These are phyloP conservation scores for Pachyuromys duprasi DNA, from an alignment of 2,797 vertebrate genomes.

Conservation along the genomic window DNA sequence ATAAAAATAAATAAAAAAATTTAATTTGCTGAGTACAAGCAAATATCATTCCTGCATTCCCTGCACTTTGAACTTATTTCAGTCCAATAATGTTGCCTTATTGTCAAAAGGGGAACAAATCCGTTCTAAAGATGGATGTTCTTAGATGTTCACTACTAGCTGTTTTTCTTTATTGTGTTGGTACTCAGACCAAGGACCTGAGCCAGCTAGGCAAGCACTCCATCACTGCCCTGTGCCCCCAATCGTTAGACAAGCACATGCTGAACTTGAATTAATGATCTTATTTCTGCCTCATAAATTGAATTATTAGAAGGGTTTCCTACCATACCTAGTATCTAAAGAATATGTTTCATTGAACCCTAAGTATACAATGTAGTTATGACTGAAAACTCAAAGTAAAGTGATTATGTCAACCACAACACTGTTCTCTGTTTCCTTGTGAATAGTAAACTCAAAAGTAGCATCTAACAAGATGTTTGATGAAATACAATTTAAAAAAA, in stretches of 20 bases:
- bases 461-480: neutral
- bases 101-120: slow-evolving; percentile 4
- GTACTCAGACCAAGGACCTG: neutral
- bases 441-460: neutral
- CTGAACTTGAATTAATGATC: neutral
- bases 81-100: neutral
- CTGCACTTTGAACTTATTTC: neutral
- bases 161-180: neutral
- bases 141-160: neutral
- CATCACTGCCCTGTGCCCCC: neutral
- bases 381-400: neutral
- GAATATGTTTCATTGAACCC: neutral
- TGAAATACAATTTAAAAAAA: neutral
- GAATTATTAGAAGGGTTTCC: neutral
- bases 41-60: neutral
- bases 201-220: neutral
- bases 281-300: neutral
- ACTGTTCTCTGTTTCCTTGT: neutral
- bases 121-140: neutral
- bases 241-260: neutral
- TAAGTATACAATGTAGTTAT: neutral
- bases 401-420: neutral
- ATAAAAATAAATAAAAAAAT: too few species aligned
- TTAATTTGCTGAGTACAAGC: slow-evolving; percentile 48
- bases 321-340: neutral